These are phyloP conservation scores for Aphidius colemani DNA, from an alignment of 2,888 invertebrate species.

Conservation along the genomic window DNA sequence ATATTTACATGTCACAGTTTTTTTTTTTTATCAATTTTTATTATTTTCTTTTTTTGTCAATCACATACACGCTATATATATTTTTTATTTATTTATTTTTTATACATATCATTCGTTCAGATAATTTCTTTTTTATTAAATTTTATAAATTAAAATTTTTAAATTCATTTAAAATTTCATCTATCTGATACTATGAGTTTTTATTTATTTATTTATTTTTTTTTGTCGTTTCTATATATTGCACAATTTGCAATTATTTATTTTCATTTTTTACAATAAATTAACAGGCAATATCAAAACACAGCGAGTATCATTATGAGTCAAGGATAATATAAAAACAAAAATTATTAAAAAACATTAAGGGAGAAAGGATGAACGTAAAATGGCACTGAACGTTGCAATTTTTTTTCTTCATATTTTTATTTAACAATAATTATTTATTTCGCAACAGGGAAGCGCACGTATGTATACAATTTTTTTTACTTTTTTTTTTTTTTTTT, in stretches of 20 bases:
- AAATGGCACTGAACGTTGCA: constrained; percentile 23
- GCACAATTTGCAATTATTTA: constrained; percentile 32
- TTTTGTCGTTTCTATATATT: constrained; percentile 22
- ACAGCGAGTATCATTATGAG: not conserved
- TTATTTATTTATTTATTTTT: constrained; percentile 5
- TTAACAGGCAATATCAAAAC: constrained; percentile 43
- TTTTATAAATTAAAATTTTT: not conserved
- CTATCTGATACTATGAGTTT: constrained; percentile 28
- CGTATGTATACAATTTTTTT: constrained; percentile 3
- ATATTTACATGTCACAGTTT: constrained; percentile 35
- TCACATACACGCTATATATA: constrained; percentile 28
- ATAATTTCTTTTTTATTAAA: not conserved
- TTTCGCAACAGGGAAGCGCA: constrained; percentile 13
- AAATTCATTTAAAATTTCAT: not conserved
- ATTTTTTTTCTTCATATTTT: constrained; percentile 5
- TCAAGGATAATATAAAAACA: not conserved
- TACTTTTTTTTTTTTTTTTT: constrained; percentile 7
- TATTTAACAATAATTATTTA: constrained; percentile 1
- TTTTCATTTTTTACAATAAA: constrained; percentile 54
- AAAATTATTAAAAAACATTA: constrained; percentile 1
- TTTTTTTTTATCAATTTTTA: constrained; percentile 11
- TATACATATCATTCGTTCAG: not conserved
- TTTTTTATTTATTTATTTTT: constrained; percentile 21
- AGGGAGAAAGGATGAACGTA: not conserved
- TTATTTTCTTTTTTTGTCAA: constrained; percentile 12